Conservation (phyloP, 2,113 vertebrate species). For the Aegypius monachus region DNA sequence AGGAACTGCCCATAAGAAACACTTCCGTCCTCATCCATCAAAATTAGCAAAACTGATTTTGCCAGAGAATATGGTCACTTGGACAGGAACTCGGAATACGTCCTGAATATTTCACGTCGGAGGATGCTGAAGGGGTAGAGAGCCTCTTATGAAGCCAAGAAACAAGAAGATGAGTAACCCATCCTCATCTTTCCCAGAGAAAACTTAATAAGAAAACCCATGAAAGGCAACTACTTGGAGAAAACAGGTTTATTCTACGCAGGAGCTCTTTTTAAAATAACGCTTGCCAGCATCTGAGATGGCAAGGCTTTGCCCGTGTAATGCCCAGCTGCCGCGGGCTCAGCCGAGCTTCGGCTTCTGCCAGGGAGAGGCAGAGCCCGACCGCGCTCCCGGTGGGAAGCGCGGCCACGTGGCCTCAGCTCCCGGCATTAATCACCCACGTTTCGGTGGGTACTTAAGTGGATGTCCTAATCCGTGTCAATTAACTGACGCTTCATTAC, state of each 20-base stretch:
- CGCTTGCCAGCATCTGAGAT: neutral
- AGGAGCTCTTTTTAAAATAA: neutral
- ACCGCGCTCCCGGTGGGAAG: rapidly evolving
- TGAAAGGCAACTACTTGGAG: neutral
- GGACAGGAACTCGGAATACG: neutral
- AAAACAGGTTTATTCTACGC: neutral
- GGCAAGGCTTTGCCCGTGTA: neutral
- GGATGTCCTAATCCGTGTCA: conserved; percentile 42
- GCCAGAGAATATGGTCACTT: neutral
- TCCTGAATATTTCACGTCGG: neutral
- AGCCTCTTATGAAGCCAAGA: neutral
- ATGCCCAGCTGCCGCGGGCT: neutral
- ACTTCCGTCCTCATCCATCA: neutral
- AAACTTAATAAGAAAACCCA: neutral
- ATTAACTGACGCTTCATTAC: conserved; percentile 45
- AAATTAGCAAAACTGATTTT: neutral
- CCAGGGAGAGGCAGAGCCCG: neutral
- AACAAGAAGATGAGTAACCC: neutral
- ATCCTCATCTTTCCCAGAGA: neutral
- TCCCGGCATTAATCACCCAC: conserved; percentile 19
- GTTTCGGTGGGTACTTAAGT: conserved; percentile 17
- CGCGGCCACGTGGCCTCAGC: neutral
- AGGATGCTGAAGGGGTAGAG: neutral
- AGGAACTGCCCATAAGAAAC: neutral
- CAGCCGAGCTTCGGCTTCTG: neutral